These are phyloP conservation scores for Andrena praecox DNA, from an alignment of 2,888 invertebrate species.

Conservation along the genomic window DNA sequence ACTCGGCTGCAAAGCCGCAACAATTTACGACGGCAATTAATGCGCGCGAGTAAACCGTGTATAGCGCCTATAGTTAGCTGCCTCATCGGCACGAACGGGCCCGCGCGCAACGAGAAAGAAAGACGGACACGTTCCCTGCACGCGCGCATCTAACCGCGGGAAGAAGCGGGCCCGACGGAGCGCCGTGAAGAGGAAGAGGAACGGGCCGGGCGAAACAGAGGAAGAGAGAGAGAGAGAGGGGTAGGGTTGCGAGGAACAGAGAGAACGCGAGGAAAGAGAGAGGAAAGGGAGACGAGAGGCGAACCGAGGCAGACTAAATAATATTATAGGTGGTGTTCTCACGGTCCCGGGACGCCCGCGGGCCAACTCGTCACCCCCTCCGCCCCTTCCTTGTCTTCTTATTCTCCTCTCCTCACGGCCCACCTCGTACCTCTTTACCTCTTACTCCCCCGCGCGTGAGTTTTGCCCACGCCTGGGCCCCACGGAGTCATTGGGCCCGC, in stretches of 20 bases:
- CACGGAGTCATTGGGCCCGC: constrained; percentile 63
- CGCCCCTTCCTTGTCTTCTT: constrained; percentile 63
- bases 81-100: constrained; percentile 51
- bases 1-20: constrained; percentile 79
- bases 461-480: constrained; percentile 81
- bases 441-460: constrained; percentile 71
- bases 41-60: constrained; percentile 83
- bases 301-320: constrained; percentile 83
- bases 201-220: constrained; percentile 12
- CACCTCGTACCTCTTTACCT: constrained; percentile 52
- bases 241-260: constrained; percentile 29
- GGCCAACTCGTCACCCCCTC: constrained; percentile 83
- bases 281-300: constrained; percentile 62
- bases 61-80: constrained; percentile 78
- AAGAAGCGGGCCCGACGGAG: constrained; percentile 38
- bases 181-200: constrained; percentile 35
- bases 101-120: constrained; percentile 53
- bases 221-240: constrained; percentile 35
- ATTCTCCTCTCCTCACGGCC: constrained; percentile 63
- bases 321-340: constrained; percentile 85
- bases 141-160: constrained; percentile 47
- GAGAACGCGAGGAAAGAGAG: constrained; percentile 55
- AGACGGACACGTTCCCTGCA: constrained; percentile 61
- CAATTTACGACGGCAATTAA: constrained; percentile 85
- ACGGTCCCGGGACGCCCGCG: constrained; percentile 85